These are phyloP conservation scores for Chrysolophus pictus DNA, from an alignment of 2,797 vertebrate genomes.

Conservation along the genomic window DNA sequence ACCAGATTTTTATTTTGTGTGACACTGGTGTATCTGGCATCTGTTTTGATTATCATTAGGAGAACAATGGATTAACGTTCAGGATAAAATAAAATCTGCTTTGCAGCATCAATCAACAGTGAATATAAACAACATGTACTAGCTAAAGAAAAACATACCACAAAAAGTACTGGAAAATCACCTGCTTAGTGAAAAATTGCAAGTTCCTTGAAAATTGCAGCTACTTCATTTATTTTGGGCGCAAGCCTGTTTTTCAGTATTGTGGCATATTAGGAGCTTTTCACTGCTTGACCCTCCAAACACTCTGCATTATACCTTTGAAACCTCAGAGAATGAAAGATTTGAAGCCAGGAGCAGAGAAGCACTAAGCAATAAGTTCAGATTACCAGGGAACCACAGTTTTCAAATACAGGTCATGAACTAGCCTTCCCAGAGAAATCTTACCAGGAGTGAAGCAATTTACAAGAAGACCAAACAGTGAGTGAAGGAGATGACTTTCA, in stretches of 20 bases:
- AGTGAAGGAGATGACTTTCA: background rate
- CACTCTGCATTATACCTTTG: background rate
- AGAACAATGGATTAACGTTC: background rate
- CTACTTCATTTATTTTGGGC: background rate
- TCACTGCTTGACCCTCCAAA: background rate
- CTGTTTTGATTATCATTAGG: background rate
- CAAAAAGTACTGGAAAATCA: background rate
- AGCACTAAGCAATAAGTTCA: background rate
- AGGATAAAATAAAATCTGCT: background rate
- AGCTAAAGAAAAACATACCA: background rate
- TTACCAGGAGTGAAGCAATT: background rate
- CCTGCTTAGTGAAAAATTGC: background rate
- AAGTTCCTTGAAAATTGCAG: slow-evolving; percentile 15
- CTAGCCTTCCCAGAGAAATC: background rate
- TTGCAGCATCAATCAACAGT: background rate
- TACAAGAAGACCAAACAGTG: background rate
- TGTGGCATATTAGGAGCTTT: background rate
- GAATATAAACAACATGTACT: background rate
- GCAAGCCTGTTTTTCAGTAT: background rate
- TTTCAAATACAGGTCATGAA: background rate
- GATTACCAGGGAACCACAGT: background rate
- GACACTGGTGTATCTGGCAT: background rate
- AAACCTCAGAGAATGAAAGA: background rate
- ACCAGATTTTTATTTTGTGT: rapidly evolving
- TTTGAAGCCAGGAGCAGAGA: background rate